Evolutionary conservation across 2,888 invertebrate genomes (phyloP).

Genomic region (Caradrina clavipalpis): DNA sequence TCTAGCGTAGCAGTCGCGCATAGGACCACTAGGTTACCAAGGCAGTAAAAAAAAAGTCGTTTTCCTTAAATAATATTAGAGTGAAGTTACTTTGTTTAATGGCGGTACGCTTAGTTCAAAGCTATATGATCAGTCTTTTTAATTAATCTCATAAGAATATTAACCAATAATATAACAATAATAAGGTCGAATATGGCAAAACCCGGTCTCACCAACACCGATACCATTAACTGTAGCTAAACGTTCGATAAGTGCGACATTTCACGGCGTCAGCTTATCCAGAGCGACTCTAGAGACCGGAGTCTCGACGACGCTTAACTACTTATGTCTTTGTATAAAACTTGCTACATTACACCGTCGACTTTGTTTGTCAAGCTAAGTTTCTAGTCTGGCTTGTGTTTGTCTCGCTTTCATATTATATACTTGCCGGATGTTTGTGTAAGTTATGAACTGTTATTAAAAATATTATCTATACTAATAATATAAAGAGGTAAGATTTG

Average conservation of each 20-base stretch:
- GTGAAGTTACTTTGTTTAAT: no score
- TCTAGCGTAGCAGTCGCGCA: no score
- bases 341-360: slow-evolving; percentile 15
- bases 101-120: no score
- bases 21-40: no score
- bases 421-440: slow-evolving; percentile 10
- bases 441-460: slow-evolving; percentile 29
- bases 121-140: no score
- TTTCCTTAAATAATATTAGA: no score
- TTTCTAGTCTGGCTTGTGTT: slow-evolving; percentile 39
- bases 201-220: no score
- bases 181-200: no score
- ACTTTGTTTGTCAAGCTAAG: slow-evolving; percentile 35
- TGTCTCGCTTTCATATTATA: slow-evolving; percentile 24
- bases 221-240: not conserved
- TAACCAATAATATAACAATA: no score
- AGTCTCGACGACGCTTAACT: slow-evolving; percentile 13
- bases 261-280: slow-evolving; percentile 17
- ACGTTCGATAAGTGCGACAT: not conserved
- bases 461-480: slow-evolving; percentile 28
- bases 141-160: no score
- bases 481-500: no score
- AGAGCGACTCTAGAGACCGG: slow-evolving; percentile 10
- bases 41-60: no score
- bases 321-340: slow-evolving; percentile 38